phyloP scores from a whole-genome alignment of 2,113 vertebrate genomes.

The Proterorhinus semilunaris region DNA sequence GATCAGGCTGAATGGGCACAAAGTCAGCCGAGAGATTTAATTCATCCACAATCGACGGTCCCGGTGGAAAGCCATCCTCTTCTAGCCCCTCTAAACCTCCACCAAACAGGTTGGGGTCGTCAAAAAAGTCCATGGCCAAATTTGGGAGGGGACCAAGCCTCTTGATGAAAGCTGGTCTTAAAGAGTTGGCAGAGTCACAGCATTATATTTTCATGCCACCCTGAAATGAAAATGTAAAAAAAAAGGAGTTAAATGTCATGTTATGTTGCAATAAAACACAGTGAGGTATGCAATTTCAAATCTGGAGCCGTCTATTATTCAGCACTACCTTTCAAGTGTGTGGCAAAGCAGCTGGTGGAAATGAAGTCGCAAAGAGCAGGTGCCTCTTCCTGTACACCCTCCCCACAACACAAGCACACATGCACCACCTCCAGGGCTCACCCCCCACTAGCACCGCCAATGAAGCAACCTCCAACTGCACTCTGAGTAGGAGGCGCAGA shows the following conservation, averaged over 20 bases:
- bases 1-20: slow-evolving; percentile 90
- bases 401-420: slow-evolving; percentile 21
- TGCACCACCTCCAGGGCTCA: slow-evolving; percentile 40
- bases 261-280: neutral
- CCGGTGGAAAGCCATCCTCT: slow-evolving; percentile 88
- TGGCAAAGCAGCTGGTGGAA: slow-evolving; percentile 64
- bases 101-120: slow-evolving; percentile 93
- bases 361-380: slow-evolving; percentile 62
- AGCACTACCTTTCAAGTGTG: slow-evolving; percentile 60
- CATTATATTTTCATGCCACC: slow-evolving; percentile 50
- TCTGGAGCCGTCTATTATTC: slow-evolving; percentile 49
- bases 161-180: slow-evolving; percentile 52
- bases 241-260: slow-evolving; percentile 1
- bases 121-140: slow-evolving; percentile 97
- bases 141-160: slow-evolving; percentile 57
- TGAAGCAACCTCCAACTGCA: slow-evolving; percentile 60
- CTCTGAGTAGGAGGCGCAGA: slow-evolving; percentile 68
- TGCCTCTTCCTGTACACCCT: slow-evolving; percentile 61
- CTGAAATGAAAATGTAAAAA: slow-evolving; percentile 44
- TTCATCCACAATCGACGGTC: slow-evolving; percentile 93
- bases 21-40: slow-evolving; percentile 92
- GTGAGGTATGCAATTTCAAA: slow-evolving; percentile 37
- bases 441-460: slow-evolving; percentile 41
- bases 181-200: slow-evolving; percentile 44
- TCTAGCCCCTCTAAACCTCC: slow-evolving; percentile 91